phyloP scores from a whole-genome alignment of 1,140 invertebrate species.

The Atopsyche davidsoni region DNA sequence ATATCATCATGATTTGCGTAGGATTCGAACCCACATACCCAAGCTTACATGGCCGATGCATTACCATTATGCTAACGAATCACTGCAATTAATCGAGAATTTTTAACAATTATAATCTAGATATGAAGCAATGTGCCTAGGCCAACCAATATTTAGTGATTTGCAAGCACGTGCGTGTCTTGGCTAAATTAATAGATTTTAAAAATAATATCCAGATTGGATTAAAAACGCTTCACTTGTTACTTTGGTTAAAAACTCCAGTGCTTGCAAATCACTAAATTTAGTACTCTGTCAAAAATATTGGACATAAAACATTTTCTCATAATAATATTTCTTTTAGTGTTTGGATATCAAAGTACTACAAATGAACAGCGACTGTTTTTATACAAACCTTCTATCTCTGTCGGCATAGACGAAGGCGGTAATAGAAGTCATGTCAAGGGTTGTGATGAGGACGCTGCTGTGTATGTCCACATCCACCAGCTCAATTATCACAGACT shows the following conservation, averaged over 20 bases:
- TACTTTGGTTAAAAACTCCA: too few relatives aligned
- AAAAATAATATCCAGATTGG: background rate
- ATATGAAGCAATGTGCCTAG: too few relatives aligned
- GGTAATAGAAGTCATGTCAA: conserved; percentile 20
- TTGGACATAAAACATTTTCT: background rate
- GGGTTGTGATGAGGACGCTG: conserved; percentile 2
- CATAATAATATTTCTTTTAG: background rate
- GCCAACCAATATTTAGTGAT: too few relatives aligned
- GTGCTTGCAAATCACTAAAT: background rate
- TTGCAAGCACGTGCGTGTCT: too few relatives aligned
- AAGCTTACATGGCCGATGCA: too few relatives aligned
- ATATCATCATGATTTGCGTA: too few relatives aligned
- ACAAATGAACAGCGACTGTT: background rate
- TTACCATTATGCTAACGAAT: too few relatives aligned
- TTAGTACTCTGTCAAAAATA: background rate
- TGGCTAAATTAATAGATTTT: too few relatives aligned
- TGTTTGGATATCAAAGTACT: background rate
- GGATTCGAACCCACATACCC: too few relatives aligned
- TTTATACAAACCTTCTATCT: conserved; percentile 5
- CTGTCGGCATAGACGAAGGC: conserved; percentile 11
- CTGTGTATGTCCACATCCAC: conserved; percentile 8
- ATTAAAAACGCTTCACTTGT: background rate
- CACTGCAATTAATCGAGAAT: too few relatives aligned
- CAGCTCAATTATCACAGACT: conserved; percentile 14
- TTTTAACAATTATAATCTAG: too few relatives aligned